phyloP scores from a whole-genome alignment of 2,113 vertebrate genomes.

The Anhinga anhinga region DNA sequence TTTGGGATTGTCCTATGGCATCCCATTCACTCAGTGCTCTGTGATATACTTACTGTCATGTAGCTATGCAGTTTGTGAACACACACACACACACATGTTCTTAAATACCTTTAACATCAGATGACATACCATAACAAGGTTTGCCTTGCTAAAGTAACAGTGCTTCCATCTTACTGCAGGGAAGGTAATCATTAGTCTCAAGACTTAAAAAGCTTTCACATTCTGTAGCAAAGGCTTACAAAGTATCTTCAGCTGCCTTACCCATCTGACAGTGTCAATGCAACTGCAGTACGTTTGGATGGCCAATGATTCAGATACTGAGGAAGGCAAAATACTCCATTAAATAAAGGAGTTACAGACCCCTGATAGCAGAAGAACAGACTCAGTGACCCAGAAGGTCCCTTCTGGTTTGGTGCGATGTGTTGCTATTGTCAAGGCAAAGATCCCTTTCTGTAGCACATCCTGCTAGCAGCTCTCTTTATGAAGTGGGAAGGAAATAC shows the following conservation, averaged over 20 bases:
- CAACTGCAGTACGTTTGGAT: background rate
- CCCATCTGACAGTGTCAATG: background rate
- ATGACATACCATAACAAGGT: background rate
- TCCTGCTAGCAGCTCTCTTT: background rate
- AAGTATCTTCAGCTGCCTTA: background rate
- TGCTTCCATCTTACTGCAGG: background rate
- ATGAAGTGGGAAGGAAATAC: background rate
- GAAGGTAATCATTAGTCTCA: background rate
- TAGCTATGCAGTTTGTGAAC: background rate
- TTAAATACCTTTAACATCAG: rapidly evolving
- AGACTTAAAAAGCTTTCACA: background rate
- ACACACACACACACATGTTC: too few species aligned
- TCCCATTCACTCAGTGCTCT: background rate
- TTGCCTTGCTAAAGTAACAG: background rate
- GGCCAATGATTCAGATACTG: background rate
- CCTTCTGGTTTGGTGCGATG: background rate
- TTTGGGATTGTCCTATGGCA: background rate
- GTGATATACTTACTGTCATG: background rate
- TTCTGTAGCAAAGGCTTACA: background rate
- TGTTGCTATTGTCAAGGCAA: background rate
- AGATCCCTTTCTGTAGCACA: background rate
- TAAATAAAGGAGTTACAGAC: background rate
- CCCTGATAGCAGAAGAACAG: background rate
- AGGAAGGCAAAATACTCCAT: background rate
- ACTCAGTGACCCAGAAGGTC: background rate